A percentile compares a stretch with the other conserved stretches of the same genome.
Conservation (phyloP, 2,888 invertebrate species). For the Octodonta nipae region DNA sequence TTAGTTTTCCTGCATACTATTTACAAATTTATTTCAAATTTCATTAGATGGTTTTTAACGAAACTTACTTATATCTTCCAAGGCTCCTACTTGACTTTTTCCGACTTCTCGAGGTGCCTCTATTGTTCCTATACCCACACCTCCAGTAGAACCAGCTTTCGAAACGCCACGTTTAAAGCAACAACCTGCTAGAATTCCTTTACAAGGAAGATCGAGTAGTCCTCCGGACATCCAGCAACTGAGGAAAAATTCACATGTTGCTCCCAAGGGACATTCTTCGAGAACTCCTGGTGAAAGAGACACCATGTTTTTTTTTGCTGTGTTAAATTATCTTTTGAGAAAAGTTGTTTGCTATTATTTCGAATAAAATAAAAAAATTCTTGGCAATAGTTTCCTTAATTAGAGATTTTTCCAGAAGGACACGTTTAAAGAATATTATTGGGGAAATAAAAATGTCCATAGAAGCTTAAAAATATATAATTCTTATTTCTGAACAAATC, state of each 20-base stretch:
- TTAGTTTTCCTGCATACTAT: too few relatives aligned
- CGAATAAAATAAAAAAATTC: too few relatives aligned
- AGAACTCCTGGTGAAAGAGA: slow-evolving; percentile 21
- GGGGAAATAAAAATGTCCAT: too few relatives aligned
- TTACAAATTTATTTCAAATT: not conserved
- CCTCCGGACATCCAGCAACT: slow-evolving; percentile 86
- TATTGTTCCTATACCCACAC: slow-evolving; percentile 47
- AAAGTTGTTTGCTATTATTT: too few relatives aligned
- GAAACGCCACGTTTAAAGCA: slow-evolving; percentile 51
- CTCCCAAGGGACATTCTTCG: slow-evolving; percentile 53
- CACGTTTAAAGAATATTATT: too few relatives aligned
- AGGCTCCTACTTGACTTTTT: slow-evolving; percentile 43
- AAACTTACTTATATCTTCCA: slow-evolving; percentile 35
- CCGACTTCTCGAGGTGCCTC: slow-evolving; percentile 40
- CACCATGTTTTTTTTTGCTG: too few relatives aligned
- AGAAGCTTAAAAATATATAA: too few relatives aligned
- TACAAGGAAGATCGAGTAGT: slow-evolving; percentile 69
- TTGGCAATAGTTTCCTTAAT: too few relatives aligned
- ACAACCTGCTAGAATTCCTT: slow-evolving; percentile 65
- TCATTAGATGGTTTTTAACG: not conserved
- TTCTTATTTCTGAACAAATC: too few relatives aligned
- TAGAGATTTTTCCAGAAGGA: too few relatives aligned
- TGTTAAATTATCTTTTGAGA: too few relatives aligned
- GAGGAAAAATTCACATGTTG: slow-evolving; percentile 81
- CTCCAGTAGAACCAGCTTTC: slow-evolving; percentile 47